Base-by-base conservation (phyloP, 1,140 invertebrate species). In the Sinella curviseta region DNA sequence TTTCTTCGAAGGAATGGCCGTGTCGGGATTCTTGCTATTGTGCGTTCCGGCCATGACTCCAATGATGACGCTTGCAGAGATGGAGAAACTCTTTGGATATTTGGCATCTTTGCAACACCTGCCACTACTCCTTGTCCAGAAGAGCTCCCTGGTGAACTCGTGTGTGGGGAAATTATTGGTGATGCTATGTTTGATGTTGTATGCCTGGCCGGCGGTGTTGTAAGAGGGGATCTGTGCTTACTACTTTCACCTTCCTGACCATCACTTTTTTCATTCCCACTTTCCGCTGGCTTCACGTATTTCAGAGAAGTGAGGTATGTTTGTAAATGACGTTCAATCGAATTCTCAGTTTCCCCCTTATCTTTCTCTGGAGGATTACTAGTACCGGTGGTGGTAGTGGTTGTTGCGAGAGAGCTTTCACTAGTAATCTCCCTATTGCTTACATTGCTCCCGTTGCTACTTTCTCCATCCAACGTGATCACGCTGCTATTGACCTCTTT, bases 271-370 rank as follows among this genome's bases (percentile, higher is more conserved):
- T 65, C 24, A n/a, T n/a, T 16, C 24, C 26, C 57, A 26, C 26
- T 65, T 17, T 26, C 57, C 24, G 14, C 31, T 8, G 65, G 65
- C 31, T 70, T 70, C 28, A 70, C 65, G 31, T 70, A 70, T 70
- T 33, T 70, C 8, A 70, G 31, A 3, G 65, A 70, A 33, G 65
- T 70, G 8, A 70, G 31, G 24, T 70, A 70, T 4, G 65, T 2
- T 33, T 70, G 65, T n/a, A 70, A 70, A 33, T 70, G 65, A 4
- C 28, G 8, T 30, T 70, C 65, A 31, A 70, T 16, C 12, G 30
- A 70, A 33, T 31, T 70, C 30, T 70, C 65, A 70, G 3, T 33
- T 70, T 70, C 65, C 65, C 65, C 65, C 30, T 31, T 70, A 4
- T 60, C 55, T 3, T 24, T 60, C n/a, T n/a, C n/a, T n/a, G n/a